These are phyloP conservation scores for Metallyticus violacea DNA, from an alignment of 2,888 invertebrate genomes.

Conservation along the genomic window DNA sequence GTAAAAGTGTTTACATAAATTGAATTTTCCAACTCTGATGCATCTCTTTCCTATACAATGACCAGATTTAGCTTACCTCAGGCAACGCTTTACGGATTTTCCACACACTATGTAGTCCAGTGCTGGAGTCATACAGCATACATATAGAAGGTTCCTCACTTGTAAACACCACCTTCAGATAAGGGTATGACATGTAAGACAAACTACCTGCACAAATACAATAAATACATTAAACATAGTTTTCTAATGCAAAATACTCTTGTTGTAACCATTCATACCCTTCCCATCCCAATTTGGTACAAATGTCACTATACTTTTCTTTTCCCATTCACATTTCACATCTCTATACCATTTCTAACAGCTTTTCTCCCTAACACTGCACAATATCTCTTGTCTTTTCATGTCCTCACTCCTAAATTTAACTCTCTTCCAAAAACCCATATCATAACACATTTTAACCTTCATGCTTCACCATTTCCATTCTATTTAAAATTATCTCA, in stretches of 20 bases:
- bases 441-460: too few species aligned
- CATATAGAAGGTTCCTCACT: constrained; percentile 76
- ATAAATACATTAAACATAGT: background rate
- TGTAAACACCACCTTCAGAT: constrained; percentile 70
- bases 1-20: too few species aligned
- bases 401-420: too few species aligned
- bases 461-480: too few species aligned
- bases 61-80: constrained; percentile 73
- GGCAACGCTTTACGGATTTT: constrained; percentile 69
- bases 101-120: constrained; percentile 79
- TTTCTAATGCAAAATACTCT: background rate
- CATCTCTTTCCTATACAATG: too few species aligned
- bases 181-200: constrained; percentile 51
- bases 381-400: too few species aligned
- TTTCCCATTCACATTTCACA: too few species aligned
- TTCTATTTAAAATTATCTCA: too few species aligned
- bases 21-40: too few species aligned
- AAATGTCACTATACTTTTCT: background rate
- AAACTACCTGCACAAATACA: constrained; percentile 41
- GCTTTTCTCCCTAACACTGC: too few species aligned
- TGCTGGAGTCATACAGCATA: constrained; percentile 73
- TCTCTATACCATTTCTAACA: too few species aligned
- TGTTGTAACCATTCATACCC: background rate
- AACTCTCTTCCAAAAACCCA: too few species aligned
- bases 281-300: background rate